phyloP scores from a whole-genome alignment of 37 sponge, comb jelly and placozoan genomes.

The Ephydatia muelleri region DNA sequence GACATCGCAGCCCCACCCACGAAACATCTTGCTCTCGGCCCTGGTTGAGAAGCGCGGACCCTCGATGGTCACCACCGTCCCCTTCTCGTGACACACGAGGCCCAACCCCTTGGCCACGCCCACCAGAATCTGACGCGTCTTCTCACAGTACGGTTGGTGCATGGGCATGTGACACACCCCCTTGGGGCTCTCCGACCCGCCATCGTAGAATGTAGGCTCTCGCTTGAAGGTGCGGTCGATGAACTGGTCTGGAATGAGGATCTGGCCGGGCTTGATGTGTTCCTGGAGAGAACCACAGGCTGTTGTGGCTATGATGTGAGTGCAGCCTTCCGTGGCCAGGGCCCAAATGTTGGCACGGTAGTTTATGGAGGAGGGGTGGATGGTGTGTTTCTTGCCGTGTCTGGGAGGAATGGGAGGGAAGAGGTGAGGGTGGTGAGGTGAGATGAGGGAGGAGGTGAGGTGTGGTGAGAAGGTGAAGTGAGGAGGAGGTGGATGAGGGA shows the following conservation, averaged over 20 bases:
- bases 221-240: conserved; percentile 86
- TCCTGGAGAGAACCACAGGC: conserved; percentile 92
- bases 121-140: conserved; percentile 49
- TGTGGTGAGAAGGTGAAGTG: too few relatives aligned
- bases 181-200: conserved; percentile 20
- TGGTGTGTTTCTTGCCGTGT: conserved; percentile 83
- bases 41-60: conserved; percentile 94
- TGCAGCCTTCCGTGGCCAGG: conserved; percentile 80
- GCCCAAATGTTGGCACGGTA: conserved; percentile 93
- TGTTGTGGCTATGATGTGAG: conserved; percentile 79
- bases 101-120: conserved; percentile 52
- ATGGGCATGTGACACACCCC: conserved; percentile 94
- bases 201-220: conserved; percentile 76
- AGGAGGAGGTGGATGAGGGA: background rate
- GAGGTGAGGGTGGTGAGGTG: background rate
- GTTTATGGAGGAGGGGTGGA: conserved; percentile 85
- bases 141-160: conserved; percentile 89
- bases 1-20: conserved; percentile 83
- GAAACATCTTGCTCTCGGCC: conserved; percentile 88
- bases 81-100: conserved; percentile 47
- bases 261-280: conserved; percentile 84
- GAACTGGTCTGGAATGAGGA: conserved; percentile 91
- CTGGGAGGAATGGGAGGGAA: conserved; percentile 25
- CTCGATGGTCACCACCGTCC: conserved; percentile 89
- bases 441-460: background rate